Conservation (phyloP, 2,797 vertebrate genomes). For the Paratrypauchen microcephalus region DNA sequence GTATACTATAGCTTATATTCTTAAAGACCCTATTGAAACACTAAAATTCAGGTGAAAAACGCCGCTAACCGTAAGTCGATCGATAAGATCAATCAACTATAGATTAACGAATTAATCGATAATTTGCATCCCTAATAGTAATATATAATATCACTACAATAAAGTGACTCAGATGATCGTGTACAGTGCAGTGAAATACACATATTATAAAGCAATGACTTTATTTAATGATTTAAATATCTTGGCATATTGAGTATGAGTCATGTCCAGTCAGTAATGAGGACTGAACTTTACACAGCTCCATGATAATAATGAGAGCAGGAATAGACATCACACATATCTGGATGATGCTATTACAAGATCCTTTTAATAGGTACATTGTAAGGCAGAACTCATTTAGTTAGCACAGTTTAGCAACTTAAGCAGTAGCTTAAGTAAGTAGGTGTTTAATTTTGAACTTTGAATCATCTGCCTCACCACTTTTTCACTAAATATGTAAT, state of each 20-base stretch:
- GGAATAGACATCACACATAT: not conserved
- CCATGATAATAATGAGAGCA: constrained; percentile 20
- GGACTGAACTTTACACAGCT: constrained; percentile 35
- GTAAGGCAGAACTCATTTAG: not conserved
- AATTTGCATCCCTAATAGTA: too few species aligned
- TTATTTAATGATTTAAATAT: not conserved
- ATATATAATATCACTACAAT: too few species aligned
- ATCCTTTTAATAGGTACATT: constrained; percentile 12
- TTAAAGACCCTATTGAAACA: too few species aligned
- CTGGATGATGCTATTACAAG: not conserved
- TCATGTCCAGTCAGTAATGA: constrained; percentile 27
- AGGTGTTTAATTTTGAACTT: constrained; percentile 3
- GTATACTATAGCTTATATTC: too few species aligned
- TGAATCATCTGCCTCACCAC: constrained; percentile 8
- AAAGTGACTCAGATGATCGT: too few species aligned
- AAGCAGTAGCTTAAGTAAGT: not conserved
- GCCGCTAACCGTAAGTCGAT: too few species aligned
- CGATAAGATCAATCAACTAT: too few species aligned
- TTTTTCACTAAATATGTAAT: not conserved
- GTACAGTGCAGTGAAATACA: not conserved
- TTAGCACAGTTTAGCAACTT: not conserved
- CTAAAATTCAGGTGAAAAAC: too few species aligned
- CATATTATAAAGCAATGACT: not conserved
- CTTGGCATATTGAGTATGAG: constrained; percentile 8
- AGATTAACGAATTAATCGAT: too few species aligned